A percentile compares a stretch with the other conserved stretches of the same genome.
Conservation (phyloP, 2,888 invertebrate species). For the Agrotis exclamationis region DNA sequence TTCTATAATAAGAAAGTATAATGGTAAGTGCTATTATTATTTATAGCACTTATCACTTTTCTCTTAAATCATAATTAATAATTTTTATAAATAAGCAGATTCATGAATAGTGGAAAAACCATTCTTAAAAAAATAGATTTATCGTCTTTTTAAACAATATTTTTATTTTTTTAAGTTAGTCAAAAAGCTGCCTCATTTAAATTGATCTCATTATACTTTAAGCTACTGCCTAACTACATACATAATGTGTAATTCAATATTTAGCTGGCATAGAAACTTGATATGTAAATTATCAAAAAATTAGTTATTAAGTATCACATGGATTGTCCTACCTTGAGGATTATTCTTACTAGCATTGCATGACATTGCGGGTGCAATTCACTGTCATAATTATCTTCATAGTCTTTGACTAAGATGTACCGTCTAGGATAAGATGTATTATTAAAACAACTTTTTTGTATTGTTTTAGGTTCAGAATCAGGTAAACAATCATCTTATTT, state of each 20-base stretch:
- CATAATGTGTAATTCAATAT: neutral
- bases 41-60: no score
- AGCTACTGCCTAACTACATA: neutral
- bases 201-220: neutral
- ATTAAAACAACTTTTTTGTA: constrained; percentile 59
- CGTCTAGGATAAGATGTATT: constrained; percentile 42
- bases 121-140: no score
- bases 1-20: no score
- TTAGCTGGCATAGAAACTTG: neutral
- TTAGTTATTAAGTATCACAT: no score
- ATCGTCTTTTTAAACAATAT: no score
- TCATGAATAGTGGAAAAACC: no score
- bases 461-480: constrained; percentile 60
- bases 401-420: constrained; percentile 37
- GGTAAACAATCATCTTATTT: constrained; percentile 44
- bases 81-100: no score
- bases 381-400: constrained; percentile 1
- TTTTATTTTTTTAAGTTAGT: neutral
- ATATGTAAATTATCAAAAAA: neutral
- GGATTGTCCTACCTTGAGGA: neutral
- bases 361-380: constrained; percentile 1
- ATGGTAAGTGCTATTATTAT: no score
- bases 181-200: neutral
- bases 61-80: no score
- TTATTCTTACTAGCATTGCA: neutral